A percentile compares a stretch with the other conserved stretches of the same genome.
These are phyloP conservation scores for Lamproptera curius DNA, from an alignment of 2,888 invertebrate genomes.

Conservation along the genomic window DNA sequence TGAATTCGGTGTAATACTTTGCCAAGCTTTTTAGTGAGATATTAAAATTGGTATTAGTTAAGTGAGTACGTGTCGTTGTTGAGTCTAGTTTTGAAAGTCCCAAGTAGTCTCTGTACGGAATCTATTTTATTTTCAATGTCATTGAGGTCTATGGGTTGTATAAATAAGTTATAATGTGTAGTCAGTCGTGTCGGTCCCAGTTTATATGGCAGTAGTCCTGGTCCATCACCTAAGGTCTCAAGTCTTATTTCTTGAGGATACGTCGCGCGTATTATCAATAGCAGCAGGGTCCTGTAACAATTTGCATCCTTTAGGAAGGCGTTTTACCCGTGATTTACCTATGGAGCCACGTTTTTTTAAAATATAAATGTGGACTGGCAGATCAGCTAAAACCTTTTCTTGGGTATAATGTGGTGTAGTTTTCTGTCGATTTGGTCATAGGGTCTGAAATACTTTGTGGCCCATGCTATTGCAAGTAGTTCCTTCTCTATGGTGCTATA, in stretches of 20 bases:
- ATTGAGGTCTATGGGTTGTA: too few species aligned
- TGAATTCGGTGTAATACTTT: too few species aligned
- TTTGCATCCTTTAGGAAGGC: not conserved
- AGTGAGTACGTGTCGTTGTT: not conserved
- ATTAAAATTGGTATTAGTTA: not conserved
- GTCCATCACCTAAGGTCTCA: too few species aligned
- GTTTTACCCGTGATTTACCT: not conserved
- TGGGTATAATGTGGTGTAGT: conserved; percentile 1
- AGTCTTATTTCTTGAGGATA: not conserved
- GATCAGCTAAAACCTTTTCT: not conserved
- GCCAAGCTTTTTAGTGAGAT: not conserved
- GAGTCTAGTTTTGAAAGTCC: not conserved
- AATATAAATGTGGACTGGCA: not conserved
- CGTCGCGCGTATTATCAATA: not conserved
- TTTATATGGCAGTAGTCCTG: too few species aligned
- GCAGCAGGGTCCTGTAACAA: not conserved
- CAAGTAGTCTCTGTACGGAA: not conserved
- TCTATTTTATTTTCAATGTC: too few species aligned
- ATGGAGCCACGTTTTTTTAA: not conserved
- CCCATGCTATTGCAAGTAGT: too few species aligned
- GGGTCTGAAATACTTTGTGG: too few species aligned
- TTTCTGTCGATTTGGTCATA: not conserved
- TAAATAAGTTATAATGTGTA: not conserved
- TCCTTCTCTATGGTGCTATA: too few species aligned
- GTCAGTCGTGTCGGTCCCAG: too few species aligned